A percentile compares a stretch with the other conserved stretches of the same genome.
phyloP scores from a whole-genome alignment of 2,797 vertebrate genomes.

The Xyrichtys novacula region DNA sequence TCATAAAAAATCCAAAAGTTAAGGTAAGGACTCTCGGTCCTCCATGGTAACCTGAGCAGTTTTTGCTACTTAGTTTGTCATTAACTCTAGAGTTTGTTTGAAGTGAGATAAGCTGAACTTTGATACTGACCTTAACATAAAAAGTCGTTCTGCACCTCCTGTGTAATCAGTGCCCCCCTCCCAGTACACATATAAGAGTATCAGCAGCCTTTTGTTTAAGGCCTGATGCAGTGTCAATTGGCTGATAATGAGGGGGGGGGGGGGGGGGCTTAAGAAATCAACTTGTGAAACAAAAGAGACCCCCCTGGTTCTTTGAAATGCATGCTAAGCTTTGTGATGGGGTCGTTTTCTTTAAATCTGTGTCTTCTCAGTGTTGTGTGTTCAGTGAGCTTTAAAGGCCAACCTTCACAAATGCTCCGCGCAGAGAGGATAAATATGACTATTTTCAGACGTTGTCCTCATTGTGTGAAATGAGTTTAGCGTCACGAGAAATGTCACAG shows the following conservation, averaged over 20 bases:
- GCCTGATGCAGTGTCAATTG: slow-evolving; percentile 22
- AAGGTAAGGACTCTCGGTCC: too few relatives aligned
- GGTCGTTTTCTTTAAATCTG: background rate
- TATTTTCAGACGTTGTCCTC: too few relatives aligned
- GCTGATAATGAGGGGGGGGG: slow-evolving; percentile 33
- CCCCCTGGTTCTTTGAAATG: too few relatives aligned
- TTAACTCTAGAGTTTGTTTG: slow-evolving; percentile 24
- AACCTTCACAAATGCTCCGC: too few relatives aligned
- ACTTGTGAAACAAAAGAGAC: background rate
- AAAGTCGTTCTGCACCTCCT: background rate
- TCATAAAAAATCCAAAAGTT: too few relatives aligned
- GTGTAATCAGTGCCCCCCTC: slow-evolving; percentile 10
- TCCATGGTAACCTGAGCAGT: too few relatives aligned
- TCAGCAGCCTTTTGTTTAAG: slow-evolving; percentile 41
- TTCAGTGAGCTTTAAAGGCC: too few relatives aligned
- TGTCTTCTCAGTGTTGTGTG: background rate
- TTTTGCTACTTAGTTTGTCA: slow-evolving; percentile 35
- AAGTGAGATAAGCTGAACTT: slow-evolving; percentile 29
- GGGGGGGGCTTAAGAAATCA: slow-evolving; percentile 4
- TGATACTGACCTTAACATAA: slow-evolving; percentile 17
- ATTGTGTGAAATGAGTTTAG: too few relatives aligned
- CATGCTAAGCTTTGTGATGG: background rate
- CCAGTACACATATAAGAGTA: slow-evolving; percentile 33
- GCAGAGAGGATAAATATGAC: too few relatives aligned
- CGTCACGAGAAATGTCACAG: slow-evolving; percentile 4